phyloP scores from a whole-genome alignment of 2,888 invertebrate genomes.

The Platycnemis pennipes region DNA sequence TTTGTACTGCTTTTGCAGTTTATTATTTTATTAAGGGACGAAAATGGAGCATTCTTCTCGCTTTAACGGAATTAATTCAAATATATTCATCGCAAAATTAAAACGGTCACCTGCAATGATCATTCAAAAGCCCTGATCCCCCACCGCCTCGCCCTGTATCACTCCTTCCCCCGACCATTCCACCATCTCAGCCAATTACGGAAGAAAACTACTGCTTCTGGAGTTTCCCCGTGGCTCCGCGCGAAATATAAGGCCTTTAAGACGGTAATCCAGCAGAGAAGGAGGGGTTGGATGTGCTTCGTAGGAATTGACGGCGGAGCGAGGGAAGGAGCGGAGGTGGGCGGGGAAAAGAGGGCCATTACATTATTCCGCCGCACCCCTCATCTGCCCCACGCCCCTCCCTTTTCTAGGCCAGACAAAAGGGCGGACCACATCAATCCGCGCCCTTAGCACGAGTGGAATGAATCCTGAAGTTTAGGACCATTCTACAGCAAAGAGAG shows the following conservation, averaged over 20 bases:
- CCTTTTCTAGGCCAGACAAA: neutral
- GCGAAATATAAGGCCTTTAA: constrained; percentile 34
- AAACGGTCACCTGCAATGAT: neutral
- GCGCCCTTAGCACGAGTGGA: neutral
- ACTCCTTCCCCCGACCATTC: neutral
- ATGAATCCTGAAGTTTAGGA: too few relatives aligned
- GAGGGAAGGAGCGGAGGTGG: neutral
- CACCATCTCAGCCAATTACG: neutral
- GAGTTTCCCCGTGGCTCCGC: neutral
- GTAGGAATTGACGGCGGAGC: neutral
- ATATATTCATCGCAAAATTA: constrained; percentile 26
- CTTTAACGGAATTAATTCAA: neutral
- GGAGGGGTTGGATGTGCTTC: neutral
- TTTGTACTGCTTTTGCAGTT: neutral
- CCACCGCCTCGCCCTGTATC: neutral
- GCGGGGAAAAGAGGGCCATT: neutral
- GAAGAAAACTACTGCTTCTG: neutral
- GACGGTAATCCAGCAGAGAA: neutral
- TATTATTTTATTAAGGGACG: neutral
- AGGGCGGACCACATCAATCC: neutral
- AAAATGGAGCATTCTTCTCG: neutral
- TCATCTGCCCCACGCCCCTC: neutral
- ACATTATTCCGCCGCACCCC: neutral
- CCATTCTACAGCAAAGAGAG: too few relatives aligned
- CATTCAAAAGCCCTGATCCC: neutral